These are phyloP conservation scores for Myiagra hebetior DNA, from an alignment of 2,113 vertebrate species.

Conservation along the genomic window DNA sequence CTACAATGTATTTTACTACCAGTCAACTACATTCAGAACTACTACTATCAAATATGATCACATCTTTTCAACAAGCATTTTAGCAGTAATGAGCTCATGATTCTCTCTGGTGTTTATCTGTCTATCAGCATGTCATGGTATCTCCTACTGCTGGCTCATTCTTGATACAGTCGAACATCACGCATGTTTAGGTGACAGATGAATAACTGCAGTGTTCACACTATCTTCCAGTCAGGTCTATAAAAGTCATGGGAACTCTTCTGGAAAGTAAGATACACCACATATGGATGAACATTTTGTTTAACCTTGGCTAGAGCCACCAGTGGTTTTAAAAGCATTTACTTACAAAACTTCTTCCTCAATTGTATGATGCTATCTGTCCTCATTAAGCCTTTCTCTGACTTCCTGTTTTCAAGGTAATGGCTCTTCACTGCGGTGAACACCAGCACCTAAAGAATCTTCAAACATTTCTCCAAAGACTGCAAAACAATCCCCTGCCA, in stretches of 20 bases:
- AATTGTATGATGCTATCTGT: neutral
- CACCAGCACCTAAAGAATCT: neutral
- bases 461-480: neutral
- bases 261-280: neutral
- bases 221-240: neutral
- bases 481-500: neutral
- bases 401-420: neutral
- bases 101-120: neutral
- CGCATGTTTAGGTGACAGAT: neutral
- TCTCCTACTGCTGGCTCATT: neutral
- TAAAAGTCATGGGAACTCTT: neutral
- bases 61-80: neutral
- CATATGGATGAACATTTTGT: neutral
- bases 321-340: neutral
- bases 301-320: neutral
- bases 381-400: neutral
- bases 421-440: neutral
- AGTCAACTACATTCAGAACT: neutral
- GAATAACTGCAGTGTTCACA: neutral
- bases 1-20: neutral
- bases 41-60: neutral
- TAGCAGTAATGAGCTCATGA: neutral
- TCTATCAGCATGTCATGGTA: neutral
- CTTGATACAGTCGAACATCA: neutral
- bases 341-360: neutral